Conservation (phyloP, 2,797 vertebrate species). For the Lophius americanus region DNA sequence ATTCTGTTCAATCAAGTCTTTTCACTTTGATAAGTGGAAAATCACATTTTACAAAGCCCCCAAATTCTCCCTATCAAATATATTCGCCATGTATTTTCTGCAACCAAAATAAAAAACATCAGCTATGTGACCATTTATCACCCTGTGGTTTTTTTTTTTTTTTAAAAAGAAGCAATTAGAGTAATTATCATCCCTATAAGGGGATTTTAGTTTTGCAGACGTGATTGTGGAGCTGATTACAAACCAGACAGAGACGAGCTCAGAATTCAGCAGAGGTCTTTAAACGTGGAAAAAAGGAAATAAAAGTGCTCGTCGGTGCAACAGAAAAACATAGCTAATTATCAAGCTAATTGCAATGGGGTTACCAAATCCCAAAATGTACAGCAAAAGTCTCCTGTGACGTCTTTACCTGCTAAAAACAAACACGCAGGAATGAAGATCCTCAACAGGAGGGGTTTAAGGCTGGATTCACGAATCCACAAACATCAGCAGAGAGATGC, state of each 20-base stretch:
- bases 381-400: background rate
- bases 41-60: background rate
- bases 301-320: slow-evolving; percentile 18
- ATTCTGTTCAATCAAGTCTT: too few relatives aligned
- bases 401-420: background rate
- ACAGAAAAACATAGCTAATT: slow-evolving; percentile 7
- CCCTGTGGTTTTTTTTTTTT: background rate
- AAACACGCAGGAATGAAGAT: background rate
- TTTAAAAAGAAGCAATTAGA: slow-evolving; percentile 6
- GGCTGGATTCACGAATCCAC: too few relatives aligned
- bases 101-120: background rate
- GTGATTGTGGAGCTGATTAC: background rate
- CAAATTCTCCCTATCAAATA: background rate
- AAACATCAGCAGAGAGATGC: too few relatives aligned
- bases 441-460: too few relatives aligned
- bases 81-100: background rate
- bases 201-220: background rate
- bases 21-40: background rate
- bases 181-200: slow-evolving; percentile 15
- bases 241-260: background rate
- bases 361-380: slow-evolving; percentile 15
- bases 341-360: slow-evolving; percentile 19
- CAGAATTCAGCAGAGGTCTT: background rate
- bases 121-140: background rate
- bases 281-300: background rate